Base-by-base conservation (phyloP, 2,113 vertebrate species). In the Gopherus flavomarginatus region DNA sequence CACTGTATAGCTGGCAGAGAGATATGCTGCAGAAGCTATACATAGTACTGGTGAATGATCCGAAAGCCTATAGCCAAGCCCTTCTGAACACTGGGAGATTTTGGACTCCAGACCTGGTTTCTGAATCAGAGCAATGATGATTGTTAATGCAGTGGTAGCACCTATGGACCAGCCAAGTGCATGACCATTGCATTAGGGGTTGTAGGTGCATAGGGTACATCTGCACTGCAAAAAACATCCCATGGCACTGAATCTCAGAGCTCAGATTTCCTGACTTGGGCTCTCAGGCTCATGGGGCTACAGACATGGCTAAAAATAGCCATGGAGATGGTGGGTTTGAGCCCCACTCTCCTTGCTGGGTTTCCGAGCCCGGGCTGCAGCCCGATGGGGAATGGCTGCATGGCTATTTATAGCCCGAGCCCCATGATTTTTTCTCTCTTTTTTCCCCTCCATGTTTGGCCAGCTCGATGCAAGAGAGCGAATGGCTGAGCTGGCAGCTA, bases 1-100 rank as follows among this genome's bases (percentile, higher is more conserved):
- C 3, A 11, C 1, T 47, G 69, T 31, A 77, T 81, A 3, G 1
- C 35, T 0, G 0, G 6, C 1, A 62, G 81, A 79, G 5, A 84
- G 92, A 50, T 38, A 83, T 0, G 2, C 1, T 1, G 27, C 0
- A 6, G 82, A 62, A 54, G 31, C 14, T 22, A 89, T 59, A 57
- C 0, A 1, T 2, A 2, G 57, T 56, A 91, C 56, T 65, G 85
- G 77, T 17, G 57, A 53, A 50, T 50, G 75, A 49, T 14, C 81
- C 78, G 38, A 86, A 95, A n/a, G 13, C 56, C 21, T 54, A 52
- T n/a, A 1, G 0, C 59, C 0, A 8, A 38, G 44, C 26, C 17
- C 2, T 0, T 21, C 72, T 21, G 62, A 69, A 69, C 62, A 4
- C 12, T 17, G 31, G 14, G 35, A 44, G 22, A 24, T 42, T 42